phyloP scores from a whole-genome alignment of 2,797 vertebrate species.

The Scleropages formosus region DNA sequence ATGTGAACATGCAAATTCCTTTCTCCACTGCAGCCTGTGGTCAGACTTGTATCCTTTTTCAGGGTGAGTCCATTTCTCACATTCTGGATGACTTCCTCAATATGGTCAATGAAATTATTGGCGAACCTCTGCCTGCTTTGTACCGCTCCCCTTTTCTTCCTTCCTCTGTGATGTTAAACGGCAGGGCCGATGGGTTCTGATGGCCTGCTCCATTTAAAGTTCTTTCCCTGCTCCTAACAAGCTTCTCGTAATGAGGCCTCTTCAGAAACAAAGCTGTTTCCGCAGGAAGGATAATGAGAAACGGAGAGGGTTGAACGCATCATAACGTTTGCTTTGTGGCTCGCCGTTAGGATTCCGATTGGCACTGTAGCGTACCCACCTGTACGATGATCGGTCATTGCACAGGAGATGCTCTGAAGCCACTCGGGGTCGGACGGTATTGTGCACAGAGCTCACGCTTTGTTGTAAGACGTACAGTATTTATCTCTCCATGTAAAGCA shows the following conservation, averaged over 20 bases:
- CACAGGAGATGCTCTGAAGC: not conserved
- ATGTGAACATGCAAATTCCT: too few relatives aligned
- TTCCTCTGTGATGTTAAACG: too few relatives aligned
- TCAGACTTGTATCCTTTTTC: too few relatives aligned
- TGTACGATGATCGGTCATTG: slow-evolving; percentile 16
- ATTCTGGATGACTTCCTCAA: too few relatives aligned
- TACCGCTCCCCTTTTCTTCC: too few relatives aligned
- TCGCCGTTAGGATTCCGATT: not conserved
- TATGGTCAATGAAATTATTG: too few relatives aligned
- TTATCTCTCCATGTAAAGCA: too few relatives aligned
- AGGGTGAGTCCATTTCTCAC: too few relatives aligned
- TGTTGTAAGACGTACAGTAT: too few relatives aligned
- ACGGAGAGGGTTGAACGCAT: not conserved
- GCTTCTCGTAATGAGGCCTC: not conserved
- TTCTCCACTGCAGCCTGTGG: too few relatives aligned
- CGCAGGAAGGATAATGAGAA: not conserved
- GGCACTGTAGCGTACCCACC: not conserved
- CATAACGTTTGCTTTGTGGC: slow-evolving; percentile 17
- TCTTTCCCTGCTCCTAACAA: not conserved
- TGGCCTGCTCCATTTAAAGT: not conserved
- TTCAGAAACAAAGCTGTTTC: slow-evolving; percentile 7
- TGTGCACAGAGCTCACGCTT: too few relatives aligned
- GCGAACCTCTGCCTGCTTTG: too few relatives aligned
- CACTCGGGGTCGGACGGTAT: not conserved
- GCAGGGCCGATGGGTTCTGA: not conserved